Evolutionary conservation across 30 jellyfish, hydroid and myxozoan species (phyloP), one percentile per base, ranked within the genome.

Genomic region (Clytia hemisphaerica): DNA sequence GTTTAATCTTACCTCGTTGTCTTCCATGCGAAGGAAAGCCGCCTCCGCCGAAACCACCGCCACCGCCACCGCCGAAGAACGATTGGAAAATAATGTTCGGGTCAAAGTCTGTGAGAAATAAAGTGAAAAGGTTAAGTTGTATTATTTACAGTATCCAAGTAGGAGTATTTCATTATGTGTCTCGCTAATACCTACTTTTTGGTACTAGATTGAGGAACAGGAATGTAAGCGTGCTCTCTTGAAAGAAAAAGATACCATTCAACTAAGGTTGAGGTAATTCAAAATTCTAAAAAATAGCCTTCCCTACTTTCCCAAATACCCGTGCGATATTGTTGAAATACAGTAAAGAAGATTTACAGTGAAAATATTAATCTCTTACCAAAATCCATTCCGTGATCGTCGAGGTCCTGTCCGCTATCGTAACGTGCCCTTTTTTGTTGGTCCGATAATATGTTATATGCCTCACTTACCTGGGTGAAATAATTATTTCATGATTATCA

Each of bases 41-140:
- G 55, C 37, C 50, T 9, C 45, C 24, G 31, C 80, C 16, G 22
- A n/a, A 32, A 24, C 79, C 69, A 58, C 83, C 84, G 38, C 83
- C 89, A 48, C 83, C 83, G 70, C 85, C 89, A 27, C 97, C 97
- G n/a, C 98, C 98, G 66, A 89, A 89, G 92, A 89, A 89, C 4
- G 93, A 70, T 89, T 89, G 98, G 67, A 89, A 89, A 27, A 89
- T 89, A 38, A 83, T 77, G 59, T 89, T 89, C 3, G 98, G 98
- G 75, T 89, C 98, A 64, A 89, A 75, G 44, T 82, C 98, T 81
- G 47, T 35, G 58, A 73, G 22, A 69, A 61, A n/a, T n/a, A n/a
- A n/a, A n/a, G n/a, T n/a, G n/a, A n/a, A n/a, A n/a, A n/a, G n/a
- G n/a, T n/a, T n/a, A n/a, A n/a, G n/a, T n/a, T n/a, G n/a, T n/a